A percentile compares a stretch with the other conserved stretches of the same genome.
phyloP scores from a whole-genome alignment of 2,113 vertebrate species.

The Neofelis nebulosa region DNA sequence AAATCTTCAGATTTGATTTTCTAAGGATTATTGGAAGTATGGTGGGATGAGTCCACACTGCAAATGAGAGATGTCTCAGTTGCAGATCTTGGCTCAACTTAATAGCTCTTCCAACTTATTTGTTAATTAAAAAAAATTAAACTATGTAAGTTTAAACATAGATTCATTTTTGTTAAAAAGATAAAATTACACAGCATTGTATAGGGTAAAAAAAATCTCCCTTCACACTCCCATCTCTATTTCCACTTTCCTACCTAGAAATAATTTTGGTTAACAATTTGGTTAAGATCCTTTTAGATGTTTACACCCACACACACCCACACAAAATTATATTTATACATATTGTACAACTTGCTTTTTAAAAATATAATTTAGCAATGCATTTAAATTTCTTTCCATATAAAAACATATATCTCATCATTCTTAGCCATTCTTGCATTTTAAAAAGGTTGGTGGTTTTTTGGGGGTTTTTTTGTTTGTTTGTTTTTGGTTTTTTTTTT shows the following conservation, averaged over 20 bases:
- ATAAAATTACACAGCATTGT: not conserved
- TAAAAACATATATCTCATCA: not conserved
- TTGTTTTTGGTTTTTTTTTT: not conserved
- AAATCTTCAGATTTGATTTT: constrained; percentile 12
- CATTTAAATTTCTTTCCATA: not conserved
- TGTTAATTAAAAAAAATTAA: not conserved
- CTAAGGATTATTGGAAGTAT: not conserved
- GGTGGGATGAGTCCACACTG: not conserved
- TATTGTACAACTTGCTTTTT: not conserved
- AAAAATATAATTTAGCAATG: not conserved
- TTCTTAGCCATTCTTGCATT: not conserved
- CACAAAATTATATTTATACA: not conserved
- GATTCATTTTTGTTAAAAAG: not conserved
- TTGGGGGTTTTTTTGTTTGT: not conserved
- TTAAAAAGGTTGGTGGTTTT: not conserved
- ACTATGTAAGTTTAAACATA: not conserved
- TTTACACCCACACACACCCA: not conserved
- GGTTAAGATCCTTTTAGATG: not conserved
- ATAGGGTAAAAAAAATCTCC: not conserved
- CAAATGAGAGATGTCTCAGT: not conserved
- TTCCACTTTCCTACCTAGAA: not conserved
- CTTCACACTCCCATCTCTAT: not conserved
- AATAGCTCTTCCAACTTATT: not conserved
- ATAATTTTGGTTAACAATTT: not conserved
- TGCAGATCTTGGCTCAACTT: not conserved